Conservation (phyloP, 2,113 vertebrate species). For the Sitta europaea region DNA sequence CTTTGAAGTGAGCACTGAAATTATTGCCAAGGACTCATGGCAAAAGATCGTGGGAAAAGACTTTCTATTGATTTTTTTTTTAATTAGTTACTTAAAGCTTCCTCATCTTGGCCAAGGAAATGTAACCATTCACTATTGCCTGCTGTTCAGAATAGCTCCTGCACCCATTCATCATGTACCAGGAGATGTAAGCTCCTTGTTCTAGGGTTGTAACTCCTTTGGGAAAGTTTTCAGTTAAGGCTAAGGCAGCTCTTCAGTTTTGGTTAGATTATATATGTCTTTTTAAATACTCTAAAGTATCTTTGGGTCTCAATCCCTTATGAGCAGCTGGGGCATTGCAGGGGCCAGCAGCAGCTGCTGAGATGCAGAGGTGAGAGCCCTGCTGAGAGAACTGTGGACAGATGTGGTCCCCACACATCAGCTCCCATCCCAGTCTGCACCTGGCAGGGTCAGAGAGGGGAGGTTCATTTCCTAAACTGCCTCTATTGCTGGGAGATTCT, state of each 20-base stretch:
- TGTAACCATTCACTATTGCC: slow-evolving; percentile 20
- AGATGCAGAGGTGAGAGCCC: not conserved
- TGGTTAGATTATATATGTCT: not conserved
- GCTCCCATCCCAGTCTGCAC: not conserved
- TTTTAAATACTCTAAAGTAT: not conserved
- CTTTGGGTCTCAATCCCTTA: not conserved
- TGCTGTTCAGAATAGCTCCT: slow-evolving; percentile 27
- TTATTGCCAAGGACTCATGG: slow-evolving; percentile 44
- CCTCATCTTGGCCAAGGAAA: slow-evolving; percentile 28
- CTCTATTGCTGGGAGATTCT: not conserved
- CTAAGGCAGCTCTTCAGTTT: not conserved
- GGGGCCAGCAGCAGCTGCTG: not conserved
- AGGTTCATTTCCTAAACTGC: not conserved
- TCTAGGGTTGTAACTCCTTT: not conserved
- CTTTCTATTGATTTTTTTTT: slow-evolving; percentile 45
- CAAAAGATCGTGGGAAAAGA: slow-evolving; percentile 61
- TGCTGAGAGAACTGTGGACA: not conserved
- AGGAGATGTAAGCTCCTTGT: not conserved
- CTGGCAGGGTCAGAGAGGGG: not conserved
- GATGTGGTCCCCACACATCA: not conserved
- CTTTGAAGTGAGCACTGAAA: slow-evolving; percentile 47
- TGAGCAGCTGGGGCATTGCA: not conserved
- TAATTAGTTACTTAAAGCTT: slow-evolving; percentile 39
- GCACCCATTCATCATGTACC: not conserved
- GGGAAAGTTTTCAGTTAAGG: not conserved